A percentile compares a stretch with the other conserved stretches of the same genome.
phyloP scores from a whole-genome alignment of 2,113 vertebrate species.

The Piprites chloris region DNA sequence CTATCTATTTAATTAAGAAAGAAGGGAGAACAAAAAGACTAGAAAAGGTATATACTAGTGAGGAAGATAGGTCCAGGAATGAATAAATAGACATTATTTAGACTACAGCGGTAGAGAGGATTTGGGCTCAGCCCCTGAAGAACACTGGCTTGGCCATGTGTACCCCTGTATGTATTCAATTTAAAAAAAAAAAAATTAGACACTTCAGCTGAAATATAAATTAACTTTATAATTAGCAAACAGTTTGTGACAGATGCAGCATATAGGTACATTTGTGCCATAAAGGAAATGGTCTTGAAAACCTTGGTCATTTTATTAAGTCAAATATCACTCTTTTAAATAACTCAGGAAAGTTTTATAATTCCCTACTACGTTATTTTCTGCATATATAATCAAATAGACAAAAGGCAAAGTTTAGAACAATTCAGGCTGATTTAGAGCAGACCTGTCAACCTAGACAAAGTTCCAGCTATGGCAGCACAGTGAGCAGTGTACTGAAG shows the following conservation, averaged over 20 bases:
- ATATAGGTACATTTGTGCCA: fast-evolving
- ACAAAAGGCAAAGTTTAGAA: background rate
- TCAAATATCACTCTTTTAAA: background rate
- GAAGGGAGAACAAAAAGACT: background rate
- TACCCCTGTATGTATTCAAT: background rate
- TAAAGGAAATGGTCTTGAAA: background rate
- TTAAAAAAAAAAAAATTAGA: background rate
- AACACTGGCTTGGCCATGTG: too few species aligned
- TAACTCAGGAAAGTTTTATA: background rate
- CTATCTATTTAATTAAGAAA: background rate
- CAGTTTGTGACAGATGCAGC: background rate
- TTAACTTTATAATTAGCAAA: background rate
- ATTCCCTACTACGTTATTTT: background rate
- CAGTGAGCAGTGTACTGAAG: background rate
- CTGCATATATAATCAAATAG: background rate
- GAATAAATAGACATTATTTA: background rate
- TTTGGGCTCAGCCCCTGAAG: background rate
- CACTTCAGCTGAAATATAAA: background rate
- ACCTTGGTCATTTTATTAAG: background rate
- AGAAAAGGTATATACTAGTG: background rate
- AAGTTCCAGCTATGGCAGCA: background rate
- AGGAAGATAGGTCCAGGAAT: background rate
- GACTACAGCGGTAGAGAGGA: background rate
- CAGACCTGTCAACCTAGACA: background rate
- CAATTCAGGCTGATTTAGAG: background rate